phyloP scores from a whole-genome alignment of 2,888 invertebrate genomes.

The Drosophila quasianomalipes region DNA sequence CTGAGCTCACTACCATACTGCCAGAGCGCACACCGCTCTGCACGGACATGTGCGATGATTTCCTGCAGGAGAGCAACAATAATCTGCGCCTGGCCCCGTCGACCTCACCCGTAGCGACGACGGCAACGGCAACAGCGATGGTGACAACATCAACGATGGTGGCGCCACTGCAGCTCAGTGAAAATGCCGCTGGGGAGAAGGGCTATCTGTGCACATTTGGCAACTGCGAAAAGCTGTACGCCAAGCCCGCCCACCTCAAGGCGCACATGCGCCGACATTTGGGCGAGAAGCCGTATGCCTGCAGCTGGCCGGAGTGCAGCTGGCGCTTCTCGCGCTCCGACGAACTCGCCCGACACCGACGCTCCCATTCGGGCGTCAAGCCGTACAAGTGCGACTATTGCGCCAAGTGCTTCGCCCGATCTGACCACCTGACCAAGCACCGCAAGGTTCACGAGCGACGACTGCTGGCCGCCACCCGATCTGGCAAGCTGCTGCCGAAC shows the following conservation, averaged over 20 bases:
- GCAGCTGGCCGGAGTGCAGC: conserved; percentile 92
- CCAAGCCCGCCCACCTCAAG: conserved; percentile 95
- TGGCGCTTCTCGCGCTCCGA: conserved; percentile 98
- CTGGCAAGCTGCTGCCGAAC: conserved; percentile 73
- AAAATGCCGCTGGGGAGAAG: conserved; percentile 85
- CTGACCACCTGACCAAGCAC: conserved; percentile 97
- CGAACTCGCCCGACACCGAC: conserved; percentile 95
- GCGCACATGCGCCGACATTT: conserved; percentile 93
- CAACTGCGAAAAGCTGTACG: conserved; percentile 92
- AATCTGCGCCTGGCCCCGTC: conserved; percentile 70
- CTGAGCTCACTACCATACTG: conserved; percentile 82
- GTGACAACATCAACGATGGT: not conserved
- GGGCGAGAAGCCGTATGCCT: conserved; percentile 92
- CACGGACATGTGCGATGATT: conserved; percentile 87
- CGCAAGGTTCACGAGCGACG: conserved; percentile 92
- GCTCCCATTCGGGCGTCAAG: conserved; percentile 98
- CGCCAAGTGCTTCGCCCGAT: conserved; percentile 94
- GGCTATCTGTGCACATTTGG: conserved; percentile 90
- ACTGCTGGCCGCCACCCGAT: conserved; percentile 83
- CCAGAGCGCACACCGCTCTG: conserved; percentile 87
- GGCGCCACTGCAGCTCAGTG: conserved; percentile 77
- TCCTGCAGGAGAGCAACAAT: conserved; percentile 86
- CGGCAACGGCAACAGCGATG: not conserved
- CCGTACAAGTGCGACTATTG: conserved; percentile 96
- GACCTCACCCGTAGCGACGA: conserved; percentile 60